phyloP scores from a whole-genome alignment of 2,113 vertebrate genomes.

The Notothenia coriiceps region DNA sequence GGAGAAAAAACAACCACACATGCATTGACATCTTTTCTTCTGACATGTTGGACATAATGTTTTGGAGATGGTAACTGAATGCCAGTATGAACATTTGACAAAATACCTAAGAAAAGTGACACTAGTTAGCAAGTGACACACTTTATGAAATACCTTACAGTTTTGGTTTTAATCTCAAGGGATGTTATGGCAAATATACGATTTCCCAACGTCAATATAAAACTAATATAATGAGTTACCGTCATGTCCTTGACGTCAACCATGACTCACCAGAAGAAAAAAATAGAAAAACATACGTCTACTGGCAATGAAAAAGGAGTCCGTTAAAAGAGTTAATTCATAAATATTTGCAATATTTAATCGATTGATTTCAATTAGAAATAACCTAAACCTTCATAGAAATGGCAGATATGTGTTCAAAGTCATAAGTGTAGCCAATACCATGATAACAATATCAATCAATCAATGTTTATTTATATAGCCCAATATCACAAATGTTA shows the following conservation, averaged over 20 bases:
- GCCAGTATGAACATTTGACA: neutral
- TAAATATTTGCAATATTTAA: neutral
- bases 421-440: neutral
- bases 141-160: neutral
- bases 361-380: neutral
- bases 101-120: neutral
- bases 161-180: neutral
- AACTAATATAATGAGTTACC: too few species aligned
- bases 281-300: too few species aligned
- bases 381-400: neutral
- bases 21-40: neutral
- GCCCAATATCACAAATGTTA: too few species aligned
- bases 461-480: too few species aligned
- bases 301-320: too few species aligned
- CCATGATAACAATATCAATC: neutral
- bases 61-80: neutral
- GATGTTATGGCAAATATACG: neutral
- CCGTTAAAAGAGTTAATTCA: neutral
- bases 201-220: neutral
- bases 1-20: conserved; percentile 17
- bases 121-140: neutral
- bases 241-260: too few species aligned
- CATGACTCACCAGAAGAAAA: too few species aligned
- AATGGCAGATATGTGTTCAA: neutral
- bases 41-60: neutral